phyloP scores from a whole-genome alignment of 2,888 invertebrate genomes.

The Eristalis pertinax region DNA sequence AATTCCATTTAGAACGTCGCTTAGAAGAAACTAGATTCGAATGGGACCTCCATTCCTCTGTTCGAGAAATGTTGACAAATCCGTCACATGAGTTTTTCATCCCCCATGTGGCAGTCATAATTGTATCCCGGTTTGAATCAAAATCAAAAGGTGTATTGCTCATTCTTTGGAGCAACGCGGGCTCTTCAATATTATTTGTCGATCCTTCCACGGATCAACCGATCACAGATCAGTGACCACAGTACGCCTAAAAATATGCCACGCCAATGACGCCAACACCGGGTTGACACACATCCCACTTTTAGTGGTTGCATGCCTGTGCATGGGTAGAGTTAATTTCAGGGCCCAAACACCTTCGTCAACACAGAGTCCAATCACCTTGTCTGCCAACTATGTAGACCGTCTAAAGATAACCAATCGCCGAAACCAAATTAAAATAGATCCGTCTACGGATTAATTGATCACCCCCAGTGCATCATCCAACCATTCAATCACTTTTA shows the following conservation, averaged over 20 bases:
- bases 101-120: too few relatives aligned
- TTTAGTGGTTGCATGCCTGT: too few relatives aligned
- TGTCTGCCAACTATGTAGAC: background rate
- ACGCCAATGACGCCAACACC: background rate
- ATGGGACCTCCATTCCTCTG: too few relatives aligned
- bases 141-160: too few relatives aligned
- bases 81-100: too few relatives aligned
- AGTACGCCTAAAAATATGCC: background rate
- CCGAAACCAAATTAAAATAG: background rate
- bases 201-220: background rate
- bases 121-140: too few relatives aligned
- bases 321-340: too few relatives aligned
- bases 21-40: too few relatives aligned
- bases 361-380: background rate
- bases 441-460: slow-evolving; percentile 6
- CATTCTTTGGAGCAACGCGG: too few relatives aligned
- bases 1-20: too few relatives aligned
- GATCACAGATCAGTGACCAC: background rate
- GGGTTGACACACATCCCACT: background rate
- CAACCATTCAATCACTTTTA: slow-evolving; percentile 45
- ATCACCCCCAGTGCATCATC: background rate
- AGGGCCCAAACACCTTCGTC: background rate
- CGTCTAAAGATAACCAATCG: background rate
- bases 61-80: too few relatives aligned
- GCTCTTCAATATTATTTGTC: too few relatives aligned